A percentile compares a stretch with the other conserved stretches of the same genome.
phyloP scores from a whole-genome alignment of 1,140 invertebrate species.

The Drosophila cardini region DNA sequence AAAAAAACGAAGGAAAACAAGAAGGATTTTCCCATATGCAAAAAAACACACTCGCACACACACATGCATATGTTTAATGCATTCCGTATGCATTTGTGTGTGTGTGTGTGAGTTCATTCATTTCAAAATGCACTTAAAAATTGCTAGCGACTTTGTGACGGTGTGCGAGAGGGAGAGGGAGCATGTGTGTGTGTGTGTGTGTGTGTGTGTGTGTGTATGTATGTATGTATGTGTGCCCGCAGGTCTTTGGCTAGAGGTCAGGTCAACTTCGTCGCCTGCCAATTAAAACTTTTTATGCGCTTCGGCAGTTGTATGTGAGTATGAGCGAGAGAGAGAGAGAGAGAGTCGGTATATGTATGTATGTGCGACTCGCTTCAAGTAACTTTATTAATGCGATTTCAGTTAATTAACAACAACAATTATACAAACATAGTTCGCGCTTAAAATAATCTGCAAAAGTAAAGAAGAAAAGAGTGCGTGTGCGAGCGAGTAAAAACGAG shows the following conservation, averaged over 20 bases:
- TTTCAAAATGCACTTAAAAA: slow-evolving; percentile 51
- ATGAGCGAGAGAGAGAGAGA: slow-evolving; percentile 5
- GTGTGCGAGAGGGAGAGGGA: slow-evolving; percentile 13
- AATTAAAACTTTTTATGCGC: slow-evolving; percentile 80
- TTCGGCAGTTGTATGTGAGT: slow-evolving; percentile 48
- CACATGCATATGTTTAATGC: slow-evolving; percentile 58
- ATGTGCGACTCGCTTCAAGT: slow-evolving; percentile 50
- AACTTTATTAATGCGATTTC: slow-evolving; percentile 80
- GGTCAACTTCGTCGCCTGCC: slow-evolving; percentile 80
- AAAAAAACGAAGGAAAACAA: background rate
- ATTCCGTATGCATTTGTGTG: slow-evolving; percentile 28
- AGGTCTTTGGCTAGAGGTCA: slow-evolving; percentile 69
- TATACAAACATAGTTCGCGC: slow-evolving; percentile 27
- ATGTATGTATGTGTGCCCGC: slow-evolving; percentile 31
- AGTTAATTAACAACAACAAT: slow-evolving; percentile 79
- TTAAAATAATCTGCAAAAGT: slow-evolving; percentile 38
- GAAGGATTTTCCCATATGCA: slow-evolving; percentile 2
- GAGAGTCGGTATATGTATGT: slow-evolving; percentile 6
- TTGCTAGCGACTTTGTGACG: slow-evolving; percentile 7
- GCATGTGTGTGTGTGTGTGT: slow-evolving; percentile 8
- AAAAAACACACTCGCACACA: slow-evolving; percentile 8
- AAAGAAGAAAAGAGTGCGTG: background rate
- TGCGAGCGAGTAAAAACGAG: background rate
- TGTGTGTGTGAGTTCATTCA: slow-evolving; percentile 25
- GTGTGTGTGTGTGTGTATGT: slow-evolving; percentile 16